Conservation (phyloP, 2,113 vertebrate species). For the Ailurus styani region DNA sequence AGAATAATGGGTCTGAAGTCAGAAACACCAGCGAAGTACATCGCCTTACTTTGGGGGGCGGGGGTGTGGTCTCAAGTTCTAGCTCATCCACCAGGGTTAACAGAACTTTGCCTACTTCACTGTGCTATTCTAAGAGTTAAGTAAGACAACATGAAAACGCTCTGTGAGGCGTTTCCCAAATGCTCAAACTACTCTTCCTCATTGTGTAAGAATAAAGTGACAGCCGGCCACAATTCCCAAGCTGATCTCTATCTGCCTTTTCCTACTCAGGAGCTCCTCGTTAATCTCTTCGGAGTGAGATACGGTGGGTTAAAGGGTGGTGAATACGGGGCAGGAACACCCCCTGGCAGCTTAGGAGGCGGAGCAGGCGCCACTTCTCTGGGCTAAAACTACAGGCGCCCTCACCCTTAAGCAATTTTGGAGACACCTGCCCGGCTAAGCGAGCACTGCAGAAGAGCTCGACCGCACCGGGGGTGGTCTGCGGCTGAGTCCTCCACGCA, state of each 20-base stretch:
- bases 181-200: neutral
- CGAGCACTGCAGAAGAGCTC: neutral
- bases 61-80: neutral
- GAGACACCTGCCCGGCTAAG: neutral
- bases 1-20: neutral
- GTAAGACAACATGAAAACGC: neutral
- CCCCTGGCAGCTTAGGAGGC: neutral
- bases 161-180: neutral
- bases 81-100: neutral
- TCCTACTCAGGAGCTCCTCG: neutral
- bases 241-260: neutral
- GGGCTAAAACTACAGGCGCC: neutral
- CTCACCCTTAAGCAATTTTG: neutral
- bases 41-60: neutral
- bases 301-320: neutral
- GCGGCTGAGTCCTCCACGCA: neutral
- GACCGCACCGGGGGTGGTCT: accelerated
- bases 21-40: neutral
- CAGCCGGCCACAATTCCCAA: neutral
- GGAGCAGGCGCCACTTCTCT: neutral
- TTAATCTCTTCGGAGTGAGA: neutral
- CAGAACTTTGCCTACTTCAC: neutral
- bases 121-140: neutral
- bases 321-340: neutral
- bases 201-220: neutral